Evolutionary conservation across 2,113 vertebrate genomes (phyloP).

Genomic region (Arothron firmamentum): DNA sequence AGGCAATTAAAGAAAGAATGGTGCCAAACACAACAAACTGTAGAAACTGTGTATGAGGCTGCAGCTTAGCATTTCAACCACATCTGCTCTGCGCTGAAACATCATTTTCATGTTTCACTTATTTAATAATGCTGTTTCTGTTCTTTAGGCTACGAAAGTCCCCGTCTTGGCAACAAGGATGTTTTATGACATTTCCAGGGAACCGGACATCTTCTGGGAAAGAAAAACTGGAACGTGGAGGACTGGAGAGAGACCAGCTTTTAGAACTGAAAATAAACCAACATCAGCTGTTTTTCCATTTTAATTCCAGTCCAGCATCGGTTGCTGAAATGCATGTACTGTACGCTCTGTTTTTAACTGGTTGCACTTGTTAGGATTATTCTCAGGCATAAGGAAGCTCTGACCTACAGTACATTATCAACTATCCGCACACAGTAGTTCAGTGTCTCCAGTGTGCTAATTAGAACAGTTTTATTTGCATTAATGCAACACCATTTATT

Average conservation of each 20-base stretch:
- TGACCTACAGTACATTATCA: constrained; percentile 24
- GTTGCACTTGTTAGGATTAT: constrained; percentile 50
- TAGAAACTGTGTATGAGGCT: too few relatives aligned
- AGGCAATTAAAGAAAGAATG: too few relatives aligned
- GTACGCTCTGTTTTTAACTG: constrained; percentile 40
- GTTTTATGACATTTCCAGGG: constrained; percentile 64
- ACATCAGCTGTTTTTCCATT: constrained; percentile 13
- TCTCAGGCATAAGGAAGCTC: constrained; percentile 43
- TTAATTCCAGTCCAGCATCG: constrained; percentile 35
- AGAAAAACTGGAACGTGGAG: constrained; percentile 32
- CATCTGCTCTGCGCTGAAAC: not conserved
- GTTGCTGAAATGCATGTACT: constrained; percentile 59
- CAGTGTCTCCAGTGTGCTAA: constrained; percentile 27
- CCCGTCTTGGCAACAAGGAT: constrained; percentile 60
- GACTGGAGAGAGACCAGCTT: constrained; percentile 66
- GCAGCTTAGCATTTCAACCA: too few relatives aligned
- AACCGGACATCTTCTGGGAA: constrained; percentile 25
- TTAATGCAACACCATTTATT: constrained; percentile 28
- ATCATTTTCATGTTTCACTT: not conserved
- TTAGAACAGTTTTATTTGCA: constrained; percentile 37
- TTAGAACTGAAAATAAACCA: constrained; percentile 35
- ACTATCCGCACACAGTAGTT: constrained; percentile 28
- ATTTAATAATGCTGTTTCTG: constrained; percentile 13
- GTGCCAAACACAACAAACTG: too few relatives aligned
- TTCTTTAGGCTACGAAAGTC: constrained; percentile 59